A percentile compares a stretch with the other conserved stretches of the same genome.
phyloP scores from a whole-genome alignment of 1,140 invertebrate species.

The Ruditapes philippinarum region DNA sequence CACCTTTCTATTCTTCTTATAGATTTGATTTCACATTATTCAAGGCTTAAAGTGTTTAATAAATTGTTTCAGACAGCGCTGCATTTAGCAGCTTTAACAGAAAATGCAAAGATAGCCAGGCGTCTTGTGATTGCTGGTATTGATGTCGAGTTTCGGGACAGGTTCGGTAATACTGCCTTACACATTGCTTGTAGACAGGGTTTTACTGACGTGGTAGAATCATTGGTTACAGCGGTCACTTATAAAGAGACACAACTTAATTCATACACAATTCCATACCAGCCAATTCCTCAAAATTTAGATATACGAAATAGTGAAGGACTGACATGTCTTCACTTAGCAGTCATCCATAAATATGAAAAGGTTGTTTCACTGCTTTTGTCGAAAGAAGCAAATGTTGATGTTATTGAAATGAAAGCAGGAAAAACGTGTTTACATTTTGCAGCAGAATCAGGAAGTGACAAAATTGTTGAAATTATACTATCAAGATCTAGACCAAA shows the following conservation, averaged over 20 bases:
- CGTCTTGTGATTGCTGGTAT: slow-evolving; percentile 91
- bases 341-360: slow-evolving; percentile 22
- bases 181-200: slow-evolving; percentile 93
- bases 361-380: slow-evolving; percentile 55
- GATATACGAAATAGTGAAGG: slow-evolving; percentile 93
- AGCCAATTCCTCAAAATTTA: slow-evolving; percentile 87
- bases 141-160: slow-evolving; percentile 71
- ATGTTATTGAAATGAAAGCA: slow-evolving; percentile 87
- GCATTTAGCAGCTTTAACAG: slow-evolving; percentile 91
- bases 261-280: slow-evolving; percentile 80
- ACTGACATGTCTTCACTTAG: slow-evolving; percentile 89
- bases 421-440: slow-evolving; percentile 74
- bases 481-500: slow-evolving; percentile 42
- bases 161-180: slow-evolving; percentile 89
- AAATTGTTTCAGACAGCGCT: slow-evolving; percentile 88
- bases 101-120: slow-evolving; percentile 89
- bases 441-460: slow-evolving; percentile 66
- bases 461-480: slow-evolving; percentile 49
- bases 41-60: slow-evolving; percentile 59
- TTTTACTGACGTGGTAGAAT: slow-evolving; percentile 89
- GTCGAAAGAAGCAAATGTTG: slow-evolving; percentile 88
- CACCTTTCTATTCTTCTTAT: slow-evolving; percentile 39
- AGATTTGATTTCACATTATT: background rate
- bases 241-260: slow-evolving; percentile 65
- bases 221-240: slow-evolving; percentile 53